These are phyloP conservation scores for Xiphorhynchus erythropygius DNA, from an alignment of 2,797 vertebrate species.

Conservation along the genomic window DNA sequence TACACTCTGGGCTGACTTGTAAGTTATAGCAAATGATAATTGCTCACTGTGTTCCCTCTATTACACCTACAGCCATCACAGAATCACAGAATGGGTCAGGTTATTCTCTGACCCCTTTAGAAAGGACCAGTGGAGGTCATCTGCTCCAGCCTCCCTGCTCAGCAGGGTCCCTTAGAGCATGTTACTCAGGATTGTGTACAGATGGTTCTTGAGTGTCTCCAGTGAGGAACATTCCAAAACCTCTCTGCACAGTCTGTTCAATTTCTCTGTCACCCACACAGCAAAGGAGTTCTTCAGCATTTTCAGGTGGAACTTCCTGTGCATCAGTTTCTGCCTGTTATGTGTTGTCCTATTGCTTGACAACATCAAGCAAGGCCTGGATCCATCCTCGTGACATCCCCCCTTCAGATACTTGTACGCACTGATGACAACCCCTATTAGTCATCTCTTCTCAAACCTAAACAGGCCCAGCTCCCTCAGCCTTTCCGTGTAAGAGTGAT, in stretches of 20 bases:
- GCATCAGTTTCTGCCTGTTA: not conserved
- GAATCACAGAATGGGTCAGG: not conserved
- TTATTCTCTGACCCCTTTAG: not conserved
- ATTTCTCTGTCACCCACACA: not conserved
- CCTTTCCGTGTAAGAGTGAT: not conserved
- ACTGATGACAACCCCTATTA: not conserved
- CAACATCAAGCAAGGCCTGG: not conserved
- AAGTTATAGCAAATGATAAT: not conserved
- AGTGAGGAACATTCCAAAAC: not conserved
- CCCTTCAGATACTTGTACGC: not conserved
- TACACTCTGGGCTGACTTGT: not conserved
- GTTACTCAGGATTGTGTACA: not conserved
- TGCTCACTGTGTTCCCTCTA: not conserved
- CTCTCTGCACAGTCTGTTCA: not conserved
- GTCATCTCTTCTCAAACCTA: not conserved
- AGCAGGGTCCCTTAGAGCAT: not conserved
- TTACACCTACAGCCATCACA: not conserved
- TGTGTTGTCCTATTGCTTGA: not conserved
- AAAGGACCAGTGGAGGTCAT: not conserved
- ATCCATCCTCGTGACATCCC: not conserved
- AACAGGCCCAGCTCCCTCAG: not conserved
- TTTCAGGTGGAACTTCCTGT: not conserved
- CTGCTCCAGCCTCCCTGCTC: not conserved
- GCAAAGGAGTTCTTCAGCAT: not conserved
- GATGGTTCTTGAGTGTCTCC: not conserved